Base-by-base conservation (phyloP, 2,113 vertebrate species). In the Sinocyclocheilus rhinocerous region DNA sequence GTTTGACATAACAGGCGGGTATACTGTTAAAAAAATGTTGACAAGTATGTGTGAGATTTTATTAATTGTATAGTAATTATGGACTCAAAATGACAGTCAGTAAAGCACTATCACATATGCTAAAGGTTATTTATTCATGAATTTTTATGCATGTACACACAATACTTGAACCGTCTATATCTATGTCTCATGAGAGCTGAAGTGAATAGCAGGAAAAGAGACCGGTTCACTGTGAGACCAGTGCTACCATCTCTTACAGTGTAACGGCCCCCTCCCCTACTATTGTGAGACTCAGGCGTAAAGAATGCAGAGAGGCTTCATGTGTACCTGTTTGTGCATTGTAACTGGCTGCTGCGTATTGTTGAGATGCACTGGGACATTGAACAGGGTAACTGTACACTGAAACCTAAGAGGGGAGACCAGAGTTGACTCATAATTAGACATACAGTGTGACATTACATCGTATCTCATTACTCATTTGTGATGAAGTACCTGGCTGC, bases 161-260 rank as follows among this genome's bases (percentile, higher is more conserved):
- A 76, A 16, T 11, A 45, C 42, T 45, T 45, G 42, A 45, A 45
- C 42, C 2, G 2, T 42, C 42, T 42, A 42, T 42, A 42, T 42
- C 7, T 42, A 42, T 42, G 9, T 45, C 42, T 10, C 9, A 89
- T 36, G 92, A 92, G 82, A 63, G 61, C 39, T 39, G 83, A 72
- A 57, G 91, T 90, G 90, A 94, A 94, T 96, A 95, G 96, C 95
- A 97, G 95, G 95, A 95, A 97, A 98, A 99, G 97, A 98, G 97
- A 97, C 97, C 96, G 97, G 97, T 98, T 98, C 97, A 99, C 97
- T 97, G 97, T 98, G 97, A 98, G 97, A 97, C 96, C 96, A 96
- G 94, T 95, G 96, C 97, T 96, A 97, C 96, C 97, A 97, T 99
- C 97, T 98, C 97, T 97, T 96, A 99, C 97, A 99, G 97, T 98